A percentile compares a stretch with the other conserved stretches of the same genome.
Conservation (phyloP, 2,797 vertebrate species). For the Coregonus sp. region DNA sequence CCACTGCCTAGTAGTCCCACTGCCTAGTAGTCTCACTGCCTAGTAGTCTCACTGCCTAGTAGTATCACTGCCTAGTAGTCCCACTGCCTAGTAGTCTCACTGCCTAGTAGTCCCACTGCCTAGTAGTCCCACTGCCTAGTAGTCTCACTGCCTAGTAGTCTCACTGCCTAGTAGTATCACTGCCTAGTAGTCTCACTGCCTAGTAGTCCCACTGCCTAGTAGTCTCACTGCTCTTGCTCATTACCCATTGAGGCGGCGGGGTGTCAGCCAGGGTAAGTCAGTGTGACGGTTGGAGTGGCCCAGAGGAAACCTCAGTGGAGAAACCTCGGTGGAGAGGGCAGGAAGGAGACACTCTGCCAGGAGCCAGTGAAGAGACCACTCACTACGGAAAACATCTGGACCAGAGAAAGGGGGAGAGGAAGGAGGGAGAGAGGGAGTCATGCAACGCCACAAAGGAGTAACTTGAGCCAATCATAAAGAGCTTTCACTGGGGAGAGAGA, state of each 20-base stretch:
- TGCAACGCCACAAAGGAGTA: conserved; percentile 33
- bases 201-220: background rate
- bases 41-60: background rate
- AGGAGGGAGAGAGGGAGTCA: conserved; percentile 35
- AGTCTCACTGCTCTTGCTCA: background rate
- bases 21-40: background rate
- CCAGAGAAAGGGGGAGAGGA: conserved; percentile 4
- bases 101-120: background rate
- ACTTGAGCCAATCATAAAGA: conserved; percentile 37
- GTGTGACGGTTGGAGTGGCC: background rate
- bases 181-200: background rate
- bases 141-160: background rate
- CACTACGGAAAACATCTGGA: background rate
- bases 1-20: background rate
- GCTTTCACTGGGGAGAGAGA: conserved; percentile 11
- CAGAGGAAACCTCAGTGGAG: background rate
- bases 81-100: background rate
- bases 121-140: background rate
- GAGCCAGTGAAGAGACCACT: conserved; percentile 28
- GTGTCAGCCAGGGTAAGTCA: too few relatives aligned
- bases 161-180: background rate
- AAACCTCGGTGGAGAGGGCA: background rate
- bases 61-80: background rate
- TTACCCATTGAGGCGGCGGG: background rate
- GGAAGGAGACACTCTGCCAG: conserved; percentile 8